These are phyloP conservation scores for Oryctolagus cuniculus DNA, from an alignment of 2,113 vertebrate species.

Conservation along the genomic window DNA sequence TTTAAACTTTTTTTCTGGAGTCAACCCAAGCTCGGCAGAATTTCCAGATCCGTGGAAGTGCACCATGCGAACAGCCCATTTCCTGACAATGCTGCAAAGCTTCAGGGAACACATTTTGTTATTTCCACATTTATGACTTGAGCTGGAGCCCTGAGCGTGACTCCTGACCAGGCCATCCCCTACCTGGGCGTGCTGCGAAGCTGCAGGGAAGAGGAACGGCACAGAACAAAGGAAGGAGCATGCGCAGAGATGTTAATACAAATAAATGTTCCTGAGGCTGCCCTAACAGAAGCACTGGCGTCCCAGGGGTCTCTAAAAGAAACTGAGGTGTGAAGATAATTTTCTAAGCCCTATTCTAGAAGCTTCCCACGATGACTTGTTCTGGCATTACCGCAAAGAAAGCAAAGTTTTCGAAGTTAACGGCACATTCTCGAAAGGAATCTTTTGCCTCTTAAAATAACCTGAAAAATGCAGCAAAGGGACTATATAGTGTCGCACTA, in stretches of 20 bases:
- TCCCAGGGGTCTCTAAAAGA: conserved; percentile 72
- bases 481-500: background rate
- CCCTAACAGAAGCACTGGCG: conserved; percentile 65
- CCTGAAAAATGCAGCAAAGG: conserved; percentile 37
- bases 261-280: conserved; percentile 62
- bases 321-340: conserved; percentile 74
- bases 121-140: conserved; percentile 82
- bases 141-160: conserved; percentile 61
- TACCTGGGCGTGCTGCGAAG: conserved; percentile 73
- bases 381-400: conserved; percentile 71
- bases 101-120: conserved; percentile 84
- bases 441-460: conserved; percentile 21
- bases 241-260: conserved; percentile 78
- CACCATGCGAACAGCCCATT: conserved; percentile 54
- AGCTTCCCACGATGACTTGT: conserved; percentile 28
- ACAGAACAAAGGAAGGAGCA: conserved; percentile 41
- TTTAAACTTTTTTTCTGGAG: conserved; percentile 75
- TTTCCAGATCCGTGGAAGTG: conserved; percentile 78
- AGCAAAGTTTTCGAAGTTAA: conserved; percentile 53
- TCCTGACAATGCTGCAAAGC: conserved; percentile 80
- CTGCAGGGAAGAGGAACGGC: background rate
- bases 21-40: conserved; percentile 64
- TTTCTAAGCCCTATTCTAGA: conserved; percentile 74
- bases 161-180: conserved; percentile 70
- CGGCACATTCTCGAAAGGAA: background rate